A percentile compares a stretch with the other conserved stretches of the same genome.
Evolutionary conservation across 2,113 vertebrate species (phyloP).

Genomic region (Todiramphus saurophagus): DNA sequence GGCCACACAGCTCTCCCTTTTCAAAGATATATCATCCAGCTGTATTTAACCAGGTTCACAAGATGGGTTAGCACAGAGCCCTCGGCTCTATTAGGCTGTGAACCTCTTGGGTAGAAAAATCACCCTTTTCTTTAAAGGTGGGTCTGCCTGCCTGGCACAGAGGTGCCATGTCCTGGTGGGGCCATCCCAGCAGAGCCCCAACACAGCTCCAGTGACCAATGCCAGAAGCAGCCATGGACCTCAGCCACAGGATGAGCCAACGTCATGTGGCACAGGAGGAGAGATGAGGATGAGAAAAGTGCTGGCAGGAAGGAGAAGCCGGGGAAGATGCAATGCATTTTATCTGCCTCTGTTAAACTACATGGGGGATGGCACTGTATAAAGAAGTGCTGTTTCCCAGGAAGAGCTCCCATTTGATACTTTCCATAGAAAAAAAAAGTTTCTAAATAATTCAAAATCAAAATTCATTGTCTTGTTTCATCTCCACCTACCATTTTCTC

Average conservation of each 20-base stretch:
- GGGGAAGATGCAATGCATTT: fast-evolving
- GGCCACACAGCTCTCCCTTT: background rate
- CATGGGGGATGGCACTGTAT: background rate
- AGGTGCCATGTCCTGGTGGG: background rate
- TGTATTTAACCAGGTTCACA: background rate
- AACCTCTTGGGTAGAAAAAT: background rate
- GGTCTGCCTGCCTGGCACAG: background rate
- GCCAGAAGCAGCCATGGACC: background rate
- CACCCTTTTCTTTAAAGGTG: background rate
- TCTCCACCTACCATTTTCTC: background rate
- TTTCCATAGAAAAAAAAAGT: background rate
- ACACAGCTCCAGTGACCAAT: background rate
- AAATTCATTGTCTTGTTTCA: background rate
- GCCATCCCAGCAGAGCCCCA: background rate
- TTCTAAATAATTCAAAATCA: constrained; percentile 15
- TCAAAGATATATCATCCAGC: background rate
- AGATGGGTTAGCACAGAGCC: background rate
- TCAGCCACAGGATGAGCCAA: fast-evolving
- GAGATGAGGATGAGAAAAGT: background rate
- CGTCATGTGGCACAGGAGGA: background rate
- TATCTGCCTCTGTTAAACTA: background rate
- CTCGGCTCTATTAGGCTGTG: background rate
- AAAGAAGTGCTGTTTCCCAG: background rate
- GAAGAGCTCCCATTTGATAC: background rate
- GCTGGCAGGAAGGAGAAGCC: background rate